Evolutionary conservation across 2,888 invertebrate genomes (phyloP).

Genomic region (Cerceris ruficornis): DNA sequence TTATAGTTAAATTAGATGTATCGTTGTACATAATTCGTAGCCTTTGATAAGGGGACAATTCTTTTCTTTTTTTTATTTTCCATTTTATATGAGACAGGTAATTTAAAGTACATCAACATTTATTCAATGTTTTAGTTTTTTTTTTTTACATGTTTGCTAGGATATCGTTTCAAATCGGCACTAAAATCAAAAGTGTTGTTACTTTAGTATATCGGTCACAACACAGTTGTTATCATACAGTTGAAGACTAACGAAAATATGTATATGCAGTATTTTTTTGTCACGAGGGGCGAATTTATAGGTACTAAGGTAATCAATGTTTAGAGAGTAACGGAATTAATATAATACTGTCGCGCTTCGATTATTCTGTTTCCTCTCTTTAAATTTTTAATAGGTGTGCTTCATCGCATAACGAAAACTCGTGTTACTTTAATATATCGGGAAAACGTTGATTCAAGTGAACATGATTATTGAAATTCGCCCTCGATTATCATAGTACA

Average conservation of each 20-base stretch:
- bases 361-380: not conserved
- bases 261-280: constrained; percentile 16
- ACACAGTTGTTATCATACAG: constrained; percentile 58
- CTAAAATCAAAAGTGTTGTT: constrained; percentile 19
- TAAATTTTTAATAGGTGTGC: not conserved
- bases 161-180: constrained; percentile 20
- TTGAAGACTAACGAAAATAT: constrained; percentile 49
- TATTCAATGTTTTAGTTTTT: constrained; percentile 12
- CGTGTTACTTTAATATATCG: not conserved
- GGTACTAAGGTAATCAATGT: not conserved
- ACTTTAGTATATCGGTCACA: constrained; percentile 32
- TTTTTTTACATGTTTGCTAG: constrained; percentile 18
- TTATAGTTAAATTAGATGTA: constrained; percentile 51
- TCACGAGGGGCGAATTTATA: constrained; percentile 37
- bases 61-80: constrained; percentile 32
- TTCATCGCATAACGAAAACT: not conserved
- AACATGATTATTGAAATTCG: too few species aligned
- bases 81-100: constrained; percentile 16
- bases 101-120: constrained; percentile 11
- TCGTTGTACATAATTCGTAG: constrained; percentile 61
- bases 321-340: not conserved
- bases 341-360: not conserved
- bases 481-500: constrained; percentile 37
- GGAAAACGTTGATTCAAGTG: too few species aligned
- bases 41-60: constrained; percentile 44